Conservation (phyloP, 2,113 vertebrate species). For the Sturnira hondurensis region DNA sequence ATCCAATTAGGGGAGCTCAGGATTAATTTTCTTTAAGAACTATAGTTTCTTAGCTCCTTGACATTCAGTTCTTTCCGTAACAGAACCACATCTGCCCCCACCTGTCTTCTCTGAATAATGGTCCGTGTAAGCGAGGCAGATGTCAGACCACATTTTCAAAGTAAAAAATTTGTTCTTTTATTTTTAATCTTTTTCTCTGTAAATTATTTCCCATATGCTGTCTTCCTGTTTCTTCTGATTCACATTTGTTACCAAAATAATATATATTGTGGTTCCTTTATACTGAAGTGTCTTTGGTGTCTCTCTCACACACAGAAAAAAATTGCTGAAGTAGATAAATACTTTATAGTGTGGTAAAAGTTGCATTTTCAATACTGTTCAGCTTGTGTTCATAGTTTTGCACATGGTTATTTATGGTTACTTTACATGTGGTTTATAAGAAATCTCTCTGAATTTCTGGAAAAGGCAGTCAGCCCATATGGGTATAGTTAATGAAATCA, state of each 20-base stretch:
- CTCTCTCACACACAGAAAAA: not conserved
- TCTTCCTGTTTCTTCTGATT: slow-evolving; percentile 52
- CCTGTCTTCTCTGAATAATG: slow-evolving; percentile 6
- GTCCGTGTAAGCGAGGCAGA: not conserved
- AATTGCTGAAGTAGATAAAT: slow-evolving; percentile 10
- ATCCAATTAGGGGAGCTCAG: slow-evolving; percentile 9
- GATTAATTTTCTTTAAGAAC: slow-evolving; percentile 19
- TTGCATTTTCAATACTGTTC: not conserved
- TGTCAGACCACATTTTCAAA: slow-evolving; percentile 49
- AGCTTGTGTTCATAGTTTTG: not conserved
- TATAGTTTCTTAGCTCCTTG: not conserved
- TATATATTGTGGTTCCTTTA: not conserved
- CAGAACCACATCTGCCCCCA: not conserved
- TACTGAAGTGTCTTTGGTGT: slow-evolving; percentile 13
- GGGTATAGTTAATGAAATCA: not conserved
- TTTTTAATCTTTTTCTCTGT: slow-evolving; percentile 48
- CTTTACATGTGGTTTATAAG: not conserved
- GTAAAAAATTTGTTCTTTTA: not conserved
- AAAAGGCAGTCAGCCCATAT: not conserved
- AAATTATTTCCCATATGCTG: slow-evolving; percentile 15
- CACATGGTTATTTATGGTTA: slow-evolving; percentile 5
- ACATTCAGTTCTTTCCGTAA: not conserved
- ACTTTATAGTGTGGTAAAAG: not conserved
- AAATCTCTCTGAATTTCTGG: slow-evolving; percentile 13
- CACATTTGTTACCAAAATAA: not conserved